Conservation (phyloP, 2,888 invertebrate genomes). For the Apoda limacodes region DNA sequence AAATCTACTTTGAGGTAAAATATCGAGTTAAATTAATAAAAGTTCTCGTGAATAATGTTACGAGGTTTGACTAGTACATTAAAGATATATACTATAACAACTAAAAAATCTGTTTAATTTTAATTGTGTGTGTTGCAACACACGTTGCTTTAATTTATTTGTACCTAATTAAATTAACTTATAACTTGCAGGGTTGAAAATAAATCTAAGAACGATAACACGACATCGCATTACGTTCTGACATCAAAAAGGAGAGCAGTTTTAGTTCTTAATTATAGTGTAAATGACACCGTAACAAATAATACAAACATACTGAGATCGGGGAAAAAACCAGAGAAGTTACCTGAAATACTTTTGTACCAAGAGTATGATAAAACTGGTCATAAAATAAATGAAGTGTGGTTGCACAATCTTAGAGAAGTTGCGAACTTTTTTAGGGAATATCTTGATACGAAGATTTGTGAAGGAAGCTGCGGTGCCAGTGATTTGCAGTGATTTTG, state of each 20-base stretch:
- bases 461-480: constrained; percentile 26
- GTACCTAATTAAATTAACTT: too few species aligned
- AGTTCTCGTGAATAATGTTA: too few species aligned
- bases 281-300: constrained; percentile 2
- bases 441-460: constrained; percentile 32
- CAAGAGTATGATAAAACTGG: constrained; percentile 30
- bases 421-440: constrained; percentile 33
- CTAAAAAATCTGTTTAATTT: too few species aligned
- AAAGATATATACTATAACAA: too few species aligned
- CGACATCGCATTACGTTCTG: constrained; percentile 4
- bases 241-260: constrained; percentile 19
- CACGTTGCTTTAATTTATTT: too few species aligned
- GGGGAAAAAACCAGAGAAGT: constrained; percentile 14
- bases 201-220: not conserved
- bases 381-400: constrained; percentile 20
- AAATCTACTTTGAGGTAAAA: too few species aligned
- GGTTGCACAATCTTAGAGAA: constrained; percentile 34
- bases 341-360: constrained; percentile 29
- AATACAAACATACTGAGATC: constrained; percentile 9
- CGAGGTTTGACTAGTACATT: too few species aligned
- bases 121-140: too few species aligned
- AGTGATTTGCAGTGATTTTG: too few species aligned
- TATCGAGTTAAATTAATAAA: too few species aligned
- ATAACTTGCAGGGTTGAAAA: too few species aligned
- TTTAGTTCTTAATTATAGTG: constrained; percentile 29